Base-by-base conservation (phyloP, 1,140 invertebrate species). In the Campoletis sonorensis region DNA sequence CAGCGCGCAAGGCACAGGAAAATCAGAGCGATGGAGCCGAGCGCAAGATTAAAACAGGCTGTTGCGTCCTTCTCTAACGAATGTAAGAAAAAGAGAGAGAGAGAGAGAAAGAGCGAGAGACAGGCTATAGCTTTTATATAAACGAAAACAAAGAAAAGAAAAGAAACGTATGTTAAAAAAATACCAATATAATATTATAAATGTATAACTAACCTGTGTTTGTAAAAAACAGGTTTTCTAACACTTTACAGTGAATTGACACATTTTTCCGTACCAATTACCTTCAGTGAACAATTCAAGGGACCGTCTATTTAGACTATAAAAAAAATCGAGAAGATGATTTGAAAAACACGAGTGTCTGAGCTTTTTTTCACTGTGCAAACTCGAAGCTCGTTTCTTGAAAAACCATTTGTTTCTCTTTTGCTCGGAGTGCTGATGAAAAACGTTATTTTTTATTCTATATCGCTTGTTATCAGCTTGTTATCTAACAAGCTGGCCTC, bases 1-100 rank as follows among this genome's bases (percentile, higher is more conserved):
- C 97, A 86, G 96, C 97, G 89, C 95, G 97, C 85, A 99, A 99
- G 94, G 97, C 96, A 92, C 97, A 98, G 92, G 97, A 98, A 91
- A 97, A 95, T 86, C 95, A 96, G 92, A 96, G 95, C 86, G 97
- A 97, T 91, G 96, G 96, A 90, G 97, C 96, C 92, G 96, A 96
- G 93, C 96, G 96, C 92, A 96, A 96, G 92, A 96, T 96, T 93
- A 97, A 96, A 93, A 93, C 96, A 90, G 97, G 97, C 91, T 99
- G 98, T 94, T 95, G 95, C 91, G 96, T 97, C 92, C 95, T 99
- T 93, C 85, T 91, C 84, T 92, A 92, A 92, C 89, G 87, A 87
- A 88, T 45, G 27, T 72, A 58, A 58, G 7, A 45, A 45, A 13
- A 45, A 45, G 70, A n/a, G n/a, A n/a, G n/a, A n/a, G n/a, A n/a